These are phyloP conservation scores for Pseudoatta argentina DNA, from an alignment of 1,140 invertebrate species.

Conservation along the genomic window DNA sequence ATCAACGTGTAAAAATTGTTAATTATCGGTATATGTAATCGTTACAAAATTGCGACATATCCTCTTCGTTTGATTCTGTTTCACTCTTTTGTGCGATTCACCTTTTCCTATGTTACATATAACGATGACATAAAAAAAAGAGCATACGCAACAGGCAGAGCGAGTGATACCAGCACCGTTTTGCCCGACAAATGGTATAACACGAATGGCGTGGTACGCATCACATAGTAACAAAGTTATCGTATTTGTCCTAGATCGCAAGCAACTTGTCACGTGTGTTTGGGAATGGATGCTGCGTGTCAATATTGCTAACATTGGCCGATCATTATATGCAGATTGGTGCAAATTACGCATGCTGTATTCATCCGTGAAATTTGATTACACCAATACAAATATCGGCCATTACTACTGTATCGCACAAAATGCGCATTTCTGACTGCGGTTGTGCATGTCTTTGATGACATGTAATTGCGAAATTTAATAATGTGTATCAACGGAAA, in stretches of 20 bases:
- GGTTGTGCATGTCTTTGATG: not conserved
- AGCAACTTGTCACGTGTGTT: constrained; percentile 50
- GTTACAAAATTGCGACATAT: not conserved
- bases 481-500: not conserved
- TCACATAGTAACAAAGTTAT: constrained; percentile 55
- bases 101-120: not conserved
- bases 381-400: constrained; percentile 26
- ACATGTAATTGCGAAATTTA: not conserved
- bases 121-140: constrained; percentile 10
- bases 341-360: not conserved
- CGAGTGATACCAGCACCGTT: constrained; percentile 24
- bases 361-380: constrained; percentile 48
- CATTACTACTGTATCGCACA: not conserved
- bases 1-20: not conserved
- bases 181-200: constrained; percentile 42
- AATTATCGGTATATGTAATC: not conserved
- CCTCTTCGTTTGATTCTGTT: not conserved
- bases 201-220: constrained; percentile 34
- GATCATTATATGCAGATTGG: constrained; percentile 58
- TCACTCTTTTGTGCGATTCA: not conserved
- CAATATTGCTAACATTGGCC: constrained; percentile 49
- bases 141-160: constrained; percentile 31
- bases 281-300: constrained; percentile 46
- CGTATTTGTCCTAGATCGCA: constrained; percentile 29
- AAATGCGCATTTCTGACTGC: not conserved